phyloP scores from a whole-genome alignment of 2,113 vertebrate genomes.

The Polyodon spathula region DNA sequence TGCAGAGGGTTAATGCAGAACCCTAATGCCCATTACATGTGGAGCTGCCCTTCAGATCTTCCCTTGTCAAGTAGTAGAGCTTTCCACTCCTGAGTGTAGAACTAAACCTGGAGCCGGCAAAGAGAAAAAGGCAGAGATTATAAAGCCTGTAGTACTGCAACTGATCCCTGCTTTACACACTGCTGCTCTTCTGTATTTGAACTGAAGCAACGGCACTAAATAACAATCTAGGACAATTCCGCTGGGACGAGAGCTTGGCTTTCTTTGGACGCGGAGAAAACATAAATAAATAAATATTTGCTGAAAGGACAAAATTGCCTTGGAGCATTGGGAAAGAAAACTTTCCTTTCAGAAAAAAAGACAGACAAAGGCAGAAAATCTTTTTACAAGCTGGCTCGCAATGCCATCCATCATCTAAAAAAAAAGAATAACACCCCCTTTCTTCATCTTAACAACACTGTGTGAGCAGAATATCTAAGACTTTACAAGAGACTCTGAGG shows the following conservation, averaged over 20 bases:
- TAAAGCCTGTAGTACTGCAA: slow-evolving; percentile 12
- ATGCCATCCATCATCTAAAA: slow-evolving; percentile 40
- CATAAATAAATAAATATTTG: slow-evolving; percentile 32
- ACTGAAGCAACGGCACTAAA: too few species aligned
- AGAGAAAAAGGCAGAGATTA: slow-evolving; percentile 15
- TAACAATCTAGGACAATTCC: too few species aligned
- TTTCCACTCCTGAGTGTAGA: slow-evolving; percentile 5
- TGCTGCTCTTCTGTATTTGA: too few species aligned
- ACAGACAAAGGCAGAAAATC: slow-evolving; percentile 42
- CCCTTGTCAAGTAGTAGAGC: neutral
- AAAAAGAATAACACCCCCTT: neutral
- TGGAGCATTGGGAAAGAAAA: slow-evolving; percentile 45
- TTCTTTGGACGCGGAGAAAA: too few species aligned
- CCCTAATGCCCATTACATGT: neutral
- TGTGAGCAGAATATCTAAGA: slow-evolving; percentile 16
- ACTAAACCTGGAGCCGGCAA: slow-evolving; percentile 20
- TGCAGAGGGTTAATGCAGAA: too few species aligned
- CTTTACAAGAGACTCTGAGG: slow-evolving; percentile 19
- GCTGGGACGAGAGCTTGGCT: too few species aligned
- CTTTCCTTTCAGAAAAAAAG: slow-evolving; percentile 43
- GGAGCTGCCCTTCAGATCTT: neutral
- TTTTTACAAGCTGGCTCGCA: slow-evolving; percentile 51
- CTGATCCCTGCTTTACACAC: too few species aligned
- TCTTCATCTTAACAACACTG: slow-evolving; percentile 10
- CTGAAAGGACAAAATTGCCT: slow-evolving; percentile 52